Conservation (phyloP, 2,113 vertebrate species). For the Lagopus leucura region DNA sequence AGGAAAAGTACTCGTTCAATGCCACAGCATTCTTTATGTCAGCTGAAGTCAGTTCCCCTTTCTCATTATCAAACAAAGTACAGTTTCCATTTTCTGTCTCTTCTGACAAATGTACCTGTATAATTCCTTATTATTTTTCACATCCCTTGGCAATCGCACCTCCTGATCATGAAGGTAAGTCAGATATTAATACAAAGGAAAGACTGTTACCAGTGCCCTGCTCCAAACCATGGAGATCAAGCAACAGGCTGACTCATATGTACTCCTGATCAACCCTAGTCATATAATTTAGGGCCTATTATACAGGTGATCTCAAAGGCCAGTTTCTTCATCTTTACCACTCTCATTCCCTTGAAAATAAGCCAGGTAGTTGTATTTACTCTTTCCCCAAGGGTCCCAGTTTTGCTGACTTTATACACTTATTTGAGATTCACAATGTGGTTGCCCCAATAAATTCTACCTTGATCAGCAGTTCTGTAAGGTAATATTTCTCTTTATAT, state of each 20-base stretch:
- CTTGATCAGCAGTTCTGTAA: constrained; percentile 33
- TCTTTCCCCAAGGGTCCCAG: neutral
- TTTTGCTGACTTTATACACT: constrained; percentile 17
- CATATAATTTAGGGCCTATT: neutral
- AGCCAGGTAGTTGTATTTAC: neutral
- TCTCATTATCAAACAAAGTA: too few relatives aligned
- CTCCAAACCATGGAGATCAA: neutral
- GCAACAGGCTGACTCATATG: fast-evolving
- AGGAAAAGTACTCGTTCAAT: too few relatives aligned
- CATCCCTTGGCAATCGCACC: too few relatives aligned
- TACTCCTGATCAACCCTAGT: neutral
- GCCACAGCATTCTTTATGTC: too few relatives aligned
- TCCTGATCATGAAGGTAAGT: neutral
- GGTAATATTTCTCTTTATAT: neutral
- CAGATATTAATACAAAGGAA: neutral
- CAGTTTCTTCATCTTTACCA: neutral
- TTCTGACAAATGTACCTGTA: too few relatives aligned
- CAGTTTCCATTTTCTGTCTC: too few relatives aligned
- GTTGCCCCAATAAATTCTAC: neutral
- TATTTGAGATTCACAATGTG: constrained; percentile 13
- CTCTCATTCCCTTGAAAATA: neutral
- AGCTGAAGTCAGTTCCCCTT: too few relatives aligned
- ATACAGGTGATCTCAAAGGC: neutral
- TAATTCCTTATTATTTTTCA: too few relatives aligned
- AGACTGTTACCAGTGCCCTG: neutral